Percentiles rank a stretch among this genome's conserved stretches.
phyloP scores from a whole-genome alignment of 2,888 invertebrate species.

The Epinotia brunnichana region DNA sequence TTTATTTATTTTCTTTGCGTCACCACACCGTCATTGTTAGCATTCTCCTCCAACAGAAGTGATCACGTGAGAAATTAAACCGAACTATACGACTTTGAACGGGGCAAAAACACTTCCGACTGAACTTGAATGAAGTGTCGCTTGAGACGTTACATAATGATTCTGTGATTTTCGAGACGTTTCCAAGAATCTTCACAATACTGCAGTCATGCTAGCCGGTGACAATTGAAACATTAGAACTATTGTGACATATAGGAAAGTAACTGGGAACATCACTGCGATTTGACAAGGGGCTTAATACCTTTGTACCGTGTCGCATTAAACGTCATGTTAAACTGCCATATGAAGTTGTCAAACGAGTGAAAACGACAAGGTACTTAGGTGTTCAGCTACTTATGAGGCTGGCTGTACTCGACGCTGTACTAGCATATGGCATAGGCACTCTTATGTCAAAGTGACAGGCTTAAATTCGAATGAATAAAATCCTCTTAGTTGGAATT shows the following conservation, averaged over 20 bases:
- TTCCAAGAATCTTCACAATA: conserved; percentile 65
- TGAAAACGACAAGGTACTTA: too few species aligned
- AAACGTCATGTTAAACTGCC: too few species aligned
- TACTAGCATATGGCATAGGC: too few species aligned
- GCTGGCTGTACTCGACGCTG: too few species aligned
- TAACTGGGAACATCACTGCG: neutral
- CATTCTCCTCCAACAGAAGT: conserved; percentile 37
- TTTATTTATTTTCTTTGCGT: conserved; percentile 27
- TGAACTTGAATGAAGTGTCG: conserved; percentile 31
- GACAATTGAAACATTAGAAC: conserved; percentile 47
- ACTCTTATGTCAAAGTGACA: too few species aligned
- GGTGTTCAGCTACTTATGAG: too few species aligned
- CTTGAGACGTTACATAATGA: conserved; percentile 51
- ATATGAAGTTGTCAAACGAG: too few species aligned
- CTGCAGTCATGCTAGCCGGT: conserved; percentile 55
- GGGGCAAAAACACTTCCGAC: conserved; percentile 36
- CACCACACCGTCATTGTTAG: conserved; percentile 16
- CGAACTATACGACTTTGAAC: conserved; percentile 29
- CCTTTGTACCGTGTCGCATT: too few species aligned
- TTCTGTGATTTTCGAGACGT: conserved; percentile 61
- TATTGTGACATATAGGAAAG: conserved; percentile 19
- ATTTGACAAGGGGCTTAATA: too few species aligned
- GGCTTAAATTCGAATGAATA: too few species aligned
- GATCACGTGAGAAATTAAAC: conserved; percentile 38
- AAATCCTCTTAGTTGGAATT: too few species aligned